Percentiles rank a stretch among this genome's conserved stretches.
These are phyloP conservation scores for Caenorhabditis auriculariae DNA, from an alignment of 2,888 invertebrate species.

Conservation along the genomic window DNA sequence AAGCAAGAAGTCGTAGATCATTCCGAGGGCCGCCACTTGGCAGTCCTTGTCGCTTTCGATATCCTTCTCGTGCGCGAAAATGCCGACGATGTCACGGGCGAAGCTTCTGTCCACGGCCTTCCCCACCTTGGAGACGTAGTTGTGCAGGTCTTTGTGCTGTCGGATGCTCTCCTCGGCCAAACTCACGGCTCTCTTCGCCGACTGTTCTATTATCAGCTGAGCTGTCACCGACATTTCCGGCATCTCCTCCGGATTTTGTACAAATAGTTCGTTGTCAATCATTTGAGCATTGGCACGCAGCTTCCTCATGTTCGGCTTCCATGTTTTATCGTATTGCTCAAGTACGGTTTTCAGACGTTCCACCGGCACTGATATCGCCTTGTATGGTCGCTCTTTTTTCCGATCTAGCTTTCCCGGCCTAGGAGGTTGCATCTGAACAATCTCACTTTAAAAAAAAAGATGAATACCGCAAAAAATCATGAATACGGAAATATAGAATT, in stretches of 20 bases:
- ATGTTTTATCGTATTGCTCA: too few species aligned
- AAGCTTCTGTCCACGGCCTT: slow-evolving; percentile 80
- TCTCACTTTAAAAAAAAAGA: too few species aligned
- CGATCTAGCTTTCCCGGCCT: too few species aligned
- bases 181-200: slow-evolving; percentile 4
- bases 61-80: slow-evolving; percentile 45
- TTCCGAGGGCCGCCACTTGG: neutral
- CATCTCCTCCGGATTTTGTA: neutral
- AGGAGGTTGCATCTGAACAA: too few species aligned
- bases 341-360: too few species aligned
- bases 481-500: too few species aligned
- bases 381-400: too few species aligned
- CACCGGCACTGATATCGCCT: too few species aligned
- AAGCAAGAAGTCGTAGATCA: slow-evolving; percentile 27
- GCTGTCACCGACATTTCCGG: slow-evolving; percentile 42
- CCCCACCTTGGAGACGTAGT: slow-evolving; percentile 84
- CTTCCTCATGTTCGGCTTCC: slow-evolving; percentile 18
- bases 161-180: slow-evolving; percentile 18
- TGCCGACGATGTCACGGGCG: slow-evolving; percentile 18
- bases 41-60: slow-evolving; percentile 25
- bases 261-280: slow-evolving; percentile 26
- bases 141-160: slow-evolving; percentile 76
- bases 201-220: slow-evolving; percentile 38
- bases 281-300: slow-evolving; percentile 17
- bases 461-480: too few species aligned